Percentiles rank a stretch among this genome's conserved stretches.
phyloP scores from a whole-genome alignment of 2,113 vertebrate genomes.

The Cairina moschata region DNA sequence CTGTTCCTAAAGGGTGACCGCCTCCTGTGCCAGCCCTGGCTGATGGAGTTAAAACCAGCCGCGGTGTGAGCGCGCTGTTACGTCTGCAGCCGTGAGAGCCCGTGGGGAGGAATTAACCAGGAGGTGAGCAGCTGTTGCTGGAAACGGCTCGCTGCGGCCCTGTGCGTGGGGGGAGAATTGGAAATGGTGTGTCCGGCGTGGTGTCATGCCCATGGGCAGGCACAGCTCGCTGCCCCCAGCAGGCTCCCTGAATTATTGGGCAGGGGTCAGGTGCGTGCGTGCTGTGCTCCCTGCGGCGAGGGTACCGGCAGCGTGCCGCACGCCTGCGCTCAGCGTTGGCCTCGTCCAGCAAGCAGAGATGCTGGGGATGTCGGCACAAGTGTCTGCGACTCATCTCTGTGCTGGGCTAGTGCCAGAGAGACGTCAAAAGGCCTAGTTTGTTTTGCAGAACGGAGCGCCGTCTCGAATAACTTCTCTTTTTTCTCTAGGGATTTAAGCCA shows the following conservation, averaged over 20 bases:
- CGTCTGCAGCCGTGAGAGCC: neutral
- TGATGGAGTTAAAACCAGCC: neutral
- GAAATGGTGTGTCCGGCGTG: neutral
- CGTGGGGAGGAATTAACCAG: neutral
- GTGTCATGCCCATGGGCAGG: neutral
- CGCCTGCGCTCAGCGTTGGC: neutral
- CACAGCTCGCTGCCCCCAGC: neutral
- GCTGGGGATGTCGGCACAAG: neutral
- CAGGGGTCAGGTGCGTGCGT: neutral
- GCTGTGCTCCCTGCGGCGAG: neutral
- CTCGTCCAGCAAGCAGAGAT: neutral
- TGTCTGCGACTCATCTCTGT: neutral
- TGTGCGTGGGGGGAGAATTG: neutral
- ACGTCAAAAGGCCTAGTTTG: neutral
- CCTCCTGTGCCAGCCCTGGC: neutral
- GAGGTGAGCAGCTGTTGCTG: neutral
- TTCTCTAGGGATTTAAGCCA: slow-evolving; percentile 82
- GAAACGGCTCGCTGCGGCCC: neutral
- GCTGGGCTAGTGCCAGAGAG: neutral
- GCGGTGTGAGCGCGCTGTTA: accelerated
- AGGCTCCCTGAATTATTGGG: neutral
- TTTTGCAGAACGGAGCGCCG: neutral
- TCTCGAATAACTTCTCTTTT: neutral
- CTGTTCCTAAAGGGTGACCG: neutral
- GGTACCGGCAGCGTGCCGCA: neutral